Evolutionary conservation across 2,113 vertebrate species (phyloP).

Genomic region (Tragelaphus imberbis): DNA sequence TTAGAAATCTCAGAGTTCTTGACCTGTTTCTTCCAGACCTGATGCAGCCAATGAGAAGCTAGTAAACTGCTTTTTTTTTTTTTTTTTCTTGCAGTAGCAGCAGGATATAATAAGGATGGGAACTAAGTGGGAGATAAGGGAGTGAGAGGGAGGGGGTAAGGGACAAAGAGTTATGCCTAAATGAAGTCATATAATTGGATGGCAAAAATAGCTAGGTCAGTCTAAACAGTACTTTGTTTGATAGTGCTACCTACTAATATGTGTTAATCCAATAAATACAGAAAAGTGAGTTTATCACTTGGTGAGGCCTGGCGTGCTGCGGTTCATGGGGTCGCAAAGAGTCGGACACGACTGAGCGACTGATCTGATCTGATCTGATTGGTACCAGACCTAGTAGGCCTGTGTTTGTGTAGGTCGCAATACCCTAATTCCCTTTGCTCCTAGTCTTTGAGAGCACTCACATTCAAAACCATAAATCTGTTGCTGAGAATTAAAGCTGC

Average conservation of each 20-base stretch:
- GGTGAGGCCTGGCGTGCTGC: too few species aligned
- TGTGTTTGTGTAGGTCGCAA: neutral
- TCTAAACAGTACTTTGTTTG: conserved; percentile 2
- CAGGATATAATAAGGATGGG: neutral
- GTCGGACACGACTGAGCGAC: too few species aligned
- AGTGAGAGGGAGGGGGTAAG: neutral
- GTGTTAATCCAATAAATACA: neutral
- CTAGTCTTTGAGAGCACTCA: neutral
- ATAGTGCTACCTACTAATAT: neutral
- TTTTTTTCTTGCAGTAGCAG: neutral
- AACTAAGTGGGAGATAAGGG: neutral
- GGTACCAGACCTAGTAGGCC: neutral
- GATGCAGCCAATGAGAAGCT: neutral
- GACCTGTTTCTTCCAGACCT: neutral
- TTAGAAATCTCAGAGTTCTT: neutral
- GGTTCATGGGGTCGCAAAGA: too few species aligned
- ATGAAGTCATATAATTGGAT: neutral
- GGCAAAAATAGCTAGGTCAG: neutral
- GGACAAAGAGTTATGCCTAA: neutral
- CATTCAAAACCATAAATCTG: neutral
- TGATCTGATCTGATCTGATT: too few species aligned
- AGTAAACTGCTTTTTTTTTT: neutral
- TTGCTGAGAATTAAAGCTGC: neutral
- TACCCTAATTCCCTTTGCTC: neutral
- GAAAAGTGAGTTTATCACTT: neutral